Conservation (phyloP, 2,113 vertebrate genomes). For the Perca flavescens region DNA sequence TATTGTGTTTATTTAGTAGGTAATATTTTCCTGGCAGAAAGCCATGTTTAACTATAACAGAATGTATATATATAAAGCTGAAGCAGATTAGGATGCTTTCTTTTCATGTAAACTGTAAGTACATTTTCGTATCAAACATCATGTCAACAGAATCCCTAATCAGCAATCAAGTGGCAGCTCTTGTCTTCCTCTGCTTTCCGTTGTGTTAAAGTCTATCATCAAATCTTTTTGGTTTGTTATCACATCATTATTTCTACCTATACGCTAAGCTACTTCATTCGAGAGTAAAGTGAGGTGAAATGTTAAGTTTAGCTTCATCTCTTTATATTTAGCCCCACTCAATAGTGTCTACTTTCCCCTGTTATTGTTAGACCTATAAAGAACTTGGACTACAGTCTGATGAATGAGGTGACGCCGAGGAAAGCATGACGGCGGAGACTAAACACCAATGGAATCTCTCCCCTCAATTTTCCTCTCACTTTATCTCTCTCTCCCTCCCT, state of each 20-base stretch:
- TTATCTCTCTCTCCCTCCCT: conserved; percentile 45
- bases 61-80: background rate
- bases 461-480: conserved; percentile 45
- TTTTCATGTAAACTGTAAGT: conserved; percentile 7
- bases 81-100: background rate
- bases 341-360: conserved; percentile 42
- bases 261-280: conserved; percentile 8
- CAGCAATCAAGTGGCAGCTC: conserved; percentile 13
- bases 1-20: background rate
- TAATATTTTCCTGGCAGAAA: background rate
- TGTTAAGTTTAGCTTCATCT: conserved; percentile 48
- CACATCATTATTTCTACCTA: conserved; percentile 52
- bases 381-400: conserved; percentile 55
- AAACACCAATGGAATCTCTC: conserved; percentile 69
- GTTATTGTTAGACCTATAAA: conserved; percentile 68
- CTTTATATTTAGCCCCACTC: conserved; percentile 56
- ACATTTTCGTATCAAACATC: conserved; percentile 43
- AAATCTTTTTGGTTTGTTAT: conserved; percentile 46
- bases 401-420: conserved; percentile 71
- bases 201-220: conserved; percentile 56
- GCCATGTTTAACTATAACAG: background rate
- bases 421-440: conserved; percentile 71
- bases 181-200: conserved; percentile 39
- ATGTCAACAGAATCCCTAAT: conserved; percentile 55
- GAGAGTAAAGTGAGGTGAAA: conserved; percentile 47